phyloP scores from a whole-genome alignment of 2,113 vertebrate species.

The Eurystomus gularis region DNA sequence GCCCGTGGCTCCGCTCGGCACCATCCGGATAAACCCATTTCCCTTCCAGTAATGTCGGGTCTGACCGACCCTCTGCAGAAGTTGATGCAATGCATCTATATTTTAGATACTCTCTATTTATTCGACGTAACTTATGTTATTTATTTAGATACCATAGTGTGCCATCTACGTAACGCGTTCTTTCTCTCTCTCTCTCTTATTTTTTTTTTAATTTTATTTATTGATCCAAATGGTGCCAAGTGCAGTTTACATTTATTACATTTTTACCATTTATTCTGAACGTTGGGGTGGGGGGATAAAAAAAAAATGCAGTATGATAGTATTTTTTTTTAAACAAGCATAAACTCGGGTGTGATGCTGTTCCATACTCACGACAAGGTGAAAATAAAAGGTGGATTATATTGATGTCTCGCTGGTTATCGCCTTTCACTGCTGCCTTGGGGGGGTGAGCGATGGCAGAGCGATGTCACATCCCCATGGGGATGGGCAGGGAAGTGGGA shows the following conservation, averaged over 20 bases:
- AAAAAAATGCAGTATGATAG: background rate
- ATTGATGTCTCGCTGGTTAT: background rate
- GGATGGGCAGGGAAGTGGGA: background rate
- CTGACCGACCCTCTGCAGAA: background rate
- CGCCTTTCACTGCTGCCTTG: background rate
- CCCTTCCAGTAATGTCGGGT: background rate
- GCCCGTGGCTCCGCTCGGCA: background rate
- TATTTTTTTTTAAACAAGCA: background rate
- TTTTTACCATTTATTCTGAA: constrained; percentile 48
- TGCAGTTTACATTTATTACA: constrained; percentile 50
- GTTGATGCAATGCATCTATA: constrained; percentile 66
- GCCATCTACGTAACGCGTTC: constrained; percentile 12
- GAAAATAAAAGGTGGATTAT: background rate
- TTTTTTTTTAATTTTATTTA: constrained; percentile 45
- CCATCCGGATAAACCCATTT: background rate
- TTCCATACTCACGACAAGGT: background rate
- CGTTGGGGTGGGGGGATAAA: too few relatives aligned
- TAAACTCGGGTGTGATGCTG: background rate
- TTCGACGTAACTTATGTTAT: constrained; percentile 73
- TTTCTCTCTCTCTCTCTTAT: background rate
- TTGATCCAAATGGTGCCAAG: constrained; percentile 44
- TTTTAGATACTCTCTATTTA: constrained; percentile 68
- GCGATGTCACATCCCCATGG: fast-evolving
- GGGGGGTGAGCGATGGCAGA: background rate
- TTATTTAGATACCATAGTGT: constrained; percentile 58